A percentile compares a stretch with the other conserved stretches of the same genome.
Evolutionary conservation across 2,888 invertebrate species (phyloP).

Genomic region (Leptothorax acervorum): DNA sequence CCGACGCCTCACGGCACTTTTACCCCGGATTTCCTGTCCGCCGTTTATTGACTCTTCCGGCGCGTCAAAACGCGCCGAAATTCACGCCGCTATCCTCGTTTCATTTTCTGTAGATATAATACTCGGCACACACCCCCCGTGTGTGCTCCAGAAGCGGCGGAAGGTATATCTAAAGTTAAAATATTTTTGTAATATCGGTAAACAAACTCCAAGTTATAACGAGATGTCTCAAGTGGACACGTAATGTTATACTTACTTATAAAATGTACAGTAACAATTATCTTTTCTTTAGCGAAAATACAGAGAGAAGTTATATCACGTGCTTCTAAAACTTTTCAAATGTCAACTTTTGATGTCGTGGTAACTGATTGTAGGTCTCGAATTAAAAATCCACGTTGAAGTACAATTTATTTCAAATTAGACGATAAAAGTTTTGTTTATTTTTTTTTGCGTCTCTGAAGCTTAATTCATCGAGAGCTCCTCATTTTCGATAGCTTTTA

Average conservation of each 20-base stretch:
- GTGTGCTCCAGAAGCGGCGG: not conserved
- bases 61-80: conserved; percentile 6
- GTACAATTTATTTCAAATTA: not conserved
- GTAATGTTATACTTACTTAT: not conserved
- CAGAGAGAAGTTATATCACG: not conserved
- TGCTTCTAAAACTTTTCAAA: conserved; percentile 3
- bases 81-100: not conserved
- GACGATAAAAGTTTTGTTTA: not conserved
- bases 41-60: conserved; percentile 47
- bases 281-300: not conserved
- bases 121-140: not conserved
- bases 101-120: not conserved
- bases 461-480: not conserved
- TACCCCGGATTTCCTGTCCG: conserved; percentile 15
- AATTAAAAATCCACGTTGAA: not conserved
- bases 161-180: not conserved
- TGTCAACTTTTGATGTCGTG: not conserved
- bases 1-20: conserved; percentile 41
- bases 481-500: conserved; percentile 5
- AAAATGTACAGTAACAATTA: not conserved
- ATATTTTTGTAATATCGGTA: not conserved
- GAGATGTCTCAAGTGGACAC: not conserved
- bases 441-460: not conserved
- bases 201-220: not conserved
- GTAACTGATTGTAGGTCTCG: not conserved